Evolutionary conservation across 2,797 vertebrate species (phyloP).

Genomic region (Netta rufina): DNA sequence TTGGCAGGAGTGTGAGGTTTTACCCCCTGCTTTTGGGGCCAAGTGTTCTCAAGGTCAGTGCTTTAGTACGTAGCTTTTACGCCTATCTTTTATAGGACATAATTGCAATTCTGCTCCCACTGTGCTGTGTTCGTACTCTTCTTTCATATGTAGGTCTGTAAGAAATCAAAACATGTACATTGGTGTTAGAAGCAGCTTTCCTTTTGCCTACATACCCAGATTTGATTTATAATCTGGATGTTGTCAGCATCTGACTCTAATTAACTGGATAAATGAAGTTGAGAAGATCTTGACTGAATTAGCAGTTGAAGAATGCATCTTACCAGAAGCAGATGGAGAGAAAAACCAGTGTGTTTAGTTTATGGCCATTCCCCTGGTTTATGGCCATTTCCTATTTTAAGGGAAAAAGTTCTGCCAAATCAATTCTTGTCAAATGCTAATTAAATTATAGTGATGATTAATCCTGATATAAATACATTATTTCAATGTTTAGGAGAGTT

Average conservation of each 20-base stretch:
- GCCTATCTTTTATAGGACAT: neutral
- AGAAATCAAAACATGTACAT: constrained; percentile 50
- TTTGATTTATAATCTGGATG: constrained; percentile 76
- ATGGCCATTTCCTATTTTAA: constrained; percentile 77
- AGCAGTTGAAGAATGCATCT: constrained; percentile 77
- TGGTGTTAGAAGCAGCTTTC: constrained; percentile 56
- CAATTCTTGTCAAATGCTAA: constrained; percentile 81
- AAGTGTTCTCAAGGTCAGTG: neutral
- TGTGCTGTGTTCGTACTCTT: neutral
- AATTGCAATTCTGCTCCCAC: neutral
- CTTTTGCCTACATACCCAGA: constrained; percentile 64
- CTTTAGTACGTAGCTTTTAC: neutral
- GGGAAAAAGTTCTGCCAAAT: constrained; percentile 78
- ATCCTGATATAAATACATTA: constrained; percentile 77
- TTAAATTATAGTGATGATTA: constrained; percentile 83
- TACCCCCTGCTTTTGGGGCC: neutral
- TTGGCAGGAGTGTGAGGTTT: neutral
- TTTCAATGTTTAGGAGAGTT: constrained; percentile 69
- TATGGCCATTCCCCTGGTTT: constrained; percentile 69
- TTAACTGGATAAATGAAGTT: constrained; percentile 82
- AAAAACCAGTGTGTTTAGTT: constrained; percentile 71
- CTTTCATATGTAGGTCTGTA: neutral
- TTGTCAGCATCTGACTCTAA: constrained; percentile 82
- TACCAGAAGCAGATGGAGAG: constrained; percentile 82
- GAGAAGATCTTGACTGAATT: constrained; percentile 77